These are phyloP conservation scores for Gastrophysa polygoni DNA, from an alignment of 2,888 invertebrate species.

Conservation along the genomic window DNA sequence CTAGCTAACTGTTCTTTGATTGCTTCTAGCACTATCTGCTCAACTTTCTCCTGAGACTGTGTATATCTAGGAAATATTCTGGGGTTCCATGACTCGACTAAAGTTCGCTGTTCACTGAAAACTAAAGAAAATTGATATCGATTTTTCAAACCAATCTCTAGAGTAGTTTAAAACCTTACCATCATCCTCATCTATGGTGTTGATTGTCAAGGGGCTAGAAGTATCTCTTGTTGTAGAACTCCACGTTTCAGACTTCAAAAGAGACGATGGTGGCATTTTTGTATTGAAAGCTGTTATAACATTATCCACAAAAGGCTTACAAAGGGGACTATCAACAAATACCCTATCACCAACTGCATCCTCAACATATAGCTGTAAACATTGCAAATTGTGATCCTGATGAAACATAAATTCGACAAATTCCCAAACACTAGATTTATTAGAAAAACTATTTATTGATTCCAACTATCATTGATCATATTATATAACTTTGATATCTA, in stretches of 20 bases:
- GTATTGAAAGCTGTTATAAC: slow-evolving; percentile 86
- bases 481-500: too few relatives aligned
- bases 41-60: slow-evolving; percentile 70
- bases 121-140: slow-evolving; percentile 43
- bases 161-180: too few relatives aligned
- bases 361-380: slow-evolving; percentile 82
- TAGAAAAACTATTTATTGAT: too few relatives aligned
- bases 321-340: slow-evolving; percentile 93
- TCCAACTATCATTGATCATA: too few relatives aligned
- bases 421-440: too few relatives aligned
- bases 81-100: slow-evolving; percentile 59
- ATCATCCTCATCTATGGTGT: slow-evolving; percentile 66
- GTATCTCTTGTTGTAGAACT: slow-evolving; percentile 59
- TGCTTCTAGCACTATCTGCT: slow-evolving; percentile 82
- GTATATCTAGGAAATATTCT: slow-evolving; percentile 65
- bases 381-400: background rate
- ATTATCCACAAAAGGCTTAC: slow-evolving; percentile 90
- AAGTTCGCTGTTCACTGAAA: slow-evolving; percentile 55
- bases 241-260: slow-evolving; percentile 70
- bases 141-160: too few relatives aligned
- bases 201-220: slow-evolving; percentile 56
- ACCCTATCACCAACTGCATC: slow-evolving; percentile 91
- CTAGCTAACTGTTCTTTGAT: slow-evolving; percentile 87
- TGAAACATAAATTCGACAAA: too few relatives aligned
- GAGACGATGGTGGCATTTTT: slow-evolving; percentile 72